Evolutionary conservation across 2,888 invertebrate genomes (phyloP).

Genomic region (Diogma glabrata): DNA sequence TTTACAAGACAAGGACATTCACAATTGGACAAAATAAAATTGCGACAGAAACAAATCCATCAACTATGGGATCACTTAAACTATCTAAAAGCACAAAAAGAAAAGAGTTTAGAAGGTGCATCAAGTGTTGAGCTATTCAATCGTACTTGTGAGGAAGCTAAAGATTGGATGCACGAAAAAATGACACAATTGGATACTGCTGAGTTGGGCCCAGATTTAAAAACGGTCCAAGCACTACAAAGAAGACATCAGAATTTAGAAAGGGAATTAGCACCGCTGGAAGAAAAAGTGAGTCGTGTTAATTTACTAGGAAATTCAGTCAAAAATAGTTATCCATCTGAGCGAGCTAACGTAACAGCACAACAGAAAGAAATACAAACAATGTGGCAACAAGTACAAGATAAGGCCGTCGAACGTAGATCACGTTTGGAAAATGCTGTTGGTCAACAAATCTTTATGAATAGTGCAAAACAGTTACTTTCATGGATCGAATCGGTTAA

Average conservation of each 20-base stretch:
- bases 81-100: slow-evolving; percentile 76
- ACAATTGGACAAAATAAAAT: slow-evolving; percentile 66
- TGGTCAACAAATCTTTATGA: slow-evolving; percentile 87
- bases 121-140: slow-evolving; percentile 92
- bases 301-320: slow-evolving; percentile 80
- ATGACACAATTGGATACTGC: slow-evolving; percentile 75
- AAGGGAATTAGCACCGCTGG: slow-evolving; percentile 84
- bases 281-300: slow-evolving; percentile 85
- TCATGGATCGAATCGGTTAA: slow-evolving; percentile 73
- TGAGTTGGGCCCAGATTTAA: slow-evolving; percentile 70
- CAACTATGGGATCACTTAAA: slow-evolving; percentile 82
- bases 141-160: slow-evolving; percentile 90
- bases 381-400: slow-evolving; percentile 79
- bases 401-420: slow-evolving; percentile 73
- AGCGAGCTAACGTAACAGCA: slow-evolving; percentile 71
- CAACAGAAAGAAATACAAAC: slow-evolving; percentile 75
- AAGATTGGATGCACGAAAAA: slow-evolving; percentile 97
- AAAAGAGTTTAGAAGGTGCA: slow-evolving; percentile 83
- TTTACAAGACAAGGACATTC: slow-evolving; percentile 77
- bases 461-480: slow-evolving; percentile 65
- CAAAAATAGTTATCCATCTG: slow-evolving; percentile 83
- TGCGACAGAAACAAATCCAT: slow-evolving; percentile 71
- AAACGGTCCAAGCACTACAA: slow-evolving; percentile 85
- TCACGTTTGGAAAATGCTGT: slow-evolving; percentile 85
- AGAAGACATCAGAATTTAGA: slow-evolving; percentile 86